These are phyloP conservation scores for Nomada goodeniana DNA, from an alignment of 2,888 invertebrate species.

Conservation along the genomic window DNA sequence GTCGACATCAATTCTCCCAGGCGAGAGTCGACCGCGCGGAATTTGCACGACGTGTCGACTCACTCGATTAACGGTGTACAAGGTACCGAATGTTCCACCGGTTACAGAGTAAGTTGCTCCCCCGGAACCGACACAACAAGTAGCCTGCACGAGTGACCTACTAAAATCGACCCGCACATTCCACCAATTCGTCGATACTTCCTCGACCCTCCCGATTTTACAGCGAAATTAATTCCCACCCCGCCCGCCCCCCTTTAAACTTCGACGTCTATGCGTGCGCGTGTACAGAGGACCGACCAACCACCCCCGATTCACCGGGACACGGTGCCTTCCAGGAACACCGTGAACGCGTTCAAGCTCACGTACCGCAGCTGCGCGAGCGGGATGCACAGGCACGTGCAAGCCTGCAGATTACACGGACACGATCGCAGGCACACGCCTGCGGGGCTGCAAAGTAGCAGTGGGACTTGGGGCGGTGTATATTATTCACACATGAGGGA, in stretches of 20 bases:
- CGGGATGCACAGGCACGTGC: slow-evolving; percentile 31
- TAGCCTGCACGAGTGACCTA: slow-evolving; percentile 36
- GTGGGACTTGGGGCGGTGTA: slow-evolving; percentile 49
- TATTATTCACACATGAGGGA: slow-evolving; percentile 78
- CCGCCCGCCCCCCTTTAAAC: not conserved
- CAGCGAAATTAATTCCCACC: slow-evolving; percentile 56
- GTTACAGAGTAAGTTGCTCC: not conserved
- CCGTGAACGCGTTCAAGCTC: slow-evolving; percentile 47
- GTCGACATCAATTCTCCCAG: slow-evolving; percentile 25
- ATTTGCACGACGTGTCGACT: slow-evolving; percentile 21
- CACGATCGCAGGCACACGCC: slow-evolving; percentile 25
- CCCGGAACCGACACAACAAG: slow-evolving; percentile 25
- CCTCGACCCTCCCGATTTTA: slow-evolving; percentile 43
- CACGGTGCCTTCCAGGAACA: slow-evolving; percentile 30
- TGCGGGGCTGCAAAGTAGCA: slow-evolving; percentile 19
- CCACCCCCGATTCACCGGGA: slow-evolving; percentile 6
- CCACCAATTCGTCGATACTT: slow-evolving; percentile 46
- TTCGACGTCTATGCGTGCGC: slow-evolving; percentile 23
- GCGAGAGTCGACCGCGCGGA: slow-evolving; percentile 21
- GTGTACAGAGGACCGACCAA: slow-evolving; percentile 38
- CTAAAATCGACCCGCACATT: slow-evolving; percentile 28
- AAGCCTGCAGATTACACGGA: slow-evolving; percentile 35
- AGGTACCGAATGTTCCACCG: slow-evolving; percentile 12
- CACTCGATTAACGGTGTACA: slow-evolving; percentile 36
- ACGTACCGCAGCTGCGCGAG: slow-evolving; percentile 38